phyloP scores from a whole-genome alignment of 2,888 invertebrate species.

The Physocephala rufipes region DNA sequence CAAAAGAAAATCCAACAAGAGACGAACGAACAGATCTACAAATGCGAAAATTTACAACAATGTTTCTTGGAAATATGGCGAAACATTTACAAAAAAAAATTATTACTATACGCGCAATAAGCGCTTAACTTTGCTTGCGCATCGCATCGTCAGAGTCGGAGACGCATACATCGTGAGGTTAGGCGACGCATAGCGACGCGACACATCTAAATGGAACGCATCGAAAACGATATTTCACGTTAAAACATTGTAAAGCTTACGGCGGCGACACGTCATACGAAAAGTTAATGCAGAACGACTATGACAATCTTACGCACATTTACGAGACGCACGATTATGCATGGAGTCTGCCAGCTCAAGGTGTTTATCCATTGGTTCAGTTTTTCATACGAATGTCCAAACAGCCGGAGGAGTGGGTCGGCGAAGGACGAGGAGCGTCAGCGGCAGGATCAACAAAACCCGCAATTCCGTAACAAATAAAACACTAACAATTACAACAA shows the following conservation, averaged over 20 bases:
- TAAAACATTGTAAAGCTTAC: conserved; percentile 44
- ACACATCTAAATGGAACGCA: too few species aligned
- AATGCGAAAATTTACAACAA: conserved; percentile 39
- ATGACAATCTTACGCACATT: conserved; percentile 44
- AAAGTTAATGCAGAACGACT: conserved; percentile 14
- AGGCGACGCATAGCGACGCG: too few species aligned
- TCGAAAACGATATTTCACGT: conserved; percentile 39
- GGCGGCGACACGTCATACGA: conserved; percentile 34
- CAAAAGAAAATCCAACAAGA: background rate
- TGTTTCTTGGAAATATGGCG: conserved; percentile 41
- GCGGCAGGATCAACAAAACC: too few species aligned
- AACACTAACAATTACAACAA: conserved; percentile 48
- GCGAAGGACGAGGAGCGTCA: background rate
- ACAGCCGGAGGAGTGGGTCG: too few species aligned
- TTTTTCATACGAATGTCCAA: too few species aligned
- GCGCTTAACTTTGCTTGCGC: background rate
- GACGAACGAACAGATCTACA: background rate
- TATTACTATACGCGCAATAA: background rate
- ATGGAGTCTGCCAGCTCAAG: conserved; percentile 37
- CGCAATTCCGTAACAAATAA: conserved; percentile 25
- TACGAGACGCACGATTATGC: conserved; percentile 35
- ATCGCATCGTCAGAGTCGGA: background rate
- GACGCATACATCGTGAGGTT: too few species aligned
- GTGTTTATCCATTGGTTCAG: conserved; percentile 21
- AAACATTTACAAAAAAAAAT: conserved; percentile 25